Evolutionary conservation across 2,888 invertebrate genomes (phyloP).

Genomic region (Metopia argyrocephala): DNA sequence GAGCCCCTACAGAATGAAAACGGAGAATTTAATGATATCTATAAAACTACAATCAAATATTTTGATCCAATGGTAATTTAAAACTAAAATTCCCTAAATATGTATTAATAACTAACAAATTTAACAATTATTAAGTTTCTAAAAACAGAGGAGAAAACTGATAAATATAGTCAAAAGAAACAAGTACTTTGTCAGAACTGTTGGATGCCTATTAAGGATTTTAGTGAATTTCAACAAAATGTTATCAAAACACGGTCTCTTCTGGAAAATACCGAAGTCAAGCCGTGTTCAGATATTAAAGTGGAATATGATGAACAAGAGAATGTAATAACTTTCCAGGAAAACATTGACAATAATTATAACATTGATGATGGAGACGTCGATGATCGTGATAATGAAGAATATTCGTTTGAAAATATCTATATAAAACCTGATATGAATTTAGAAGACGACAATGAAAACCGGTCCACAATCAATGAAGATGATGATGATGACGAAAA

Average conservation of each 20-base stretch:
- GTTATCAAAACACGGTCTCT: slow-evolving; percentile 9
- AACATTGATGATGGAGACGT: not conserved
- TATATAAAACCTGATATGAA: not conserved
- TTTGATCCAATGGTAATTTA: slow-evolving; percentile 39
- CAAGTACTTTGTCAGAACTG: slow-evolving; percentile 23
- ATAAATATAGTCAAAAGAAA: not conserved
- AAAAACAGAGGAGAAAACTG: not conserved
- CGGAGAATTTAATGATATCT: slow-evolving; percentile 48
- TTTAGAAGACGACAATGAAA: not conserved
- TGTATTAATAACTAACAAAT: not conserved
- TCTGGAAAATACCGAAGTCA: not conserved
- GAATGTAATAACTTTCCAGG: not conserved
- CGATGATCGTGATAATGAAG: not conserved
- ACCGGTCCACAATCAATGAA: not conserved
- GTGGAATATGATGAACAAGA: not conserved
- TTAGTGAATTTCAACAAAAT: slow-evolving; percentile 37
- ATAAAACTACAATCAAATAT: slow-evolving; percentile 59
- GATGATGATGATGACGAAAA: slow-evolving; percentile 4
- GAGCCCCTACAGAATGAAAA: slow-evolving; percentile 45
- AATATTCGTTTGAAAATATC: not conserved
- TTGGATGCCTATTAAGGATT: slow-evolving; percentile 33
- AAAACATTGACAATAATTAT: not conserved
- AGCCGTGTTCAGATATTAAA: not conserved
- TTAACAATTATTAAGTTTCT: slow-evolving; percentile 3
- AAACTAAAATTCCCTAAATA: not conserved